Percentiles rank a stretch among this genome's conserved stretches.
Conservation (phyloP, 92 coral and sea anemone genomes). For the Bergia puertoricense region DNA sequence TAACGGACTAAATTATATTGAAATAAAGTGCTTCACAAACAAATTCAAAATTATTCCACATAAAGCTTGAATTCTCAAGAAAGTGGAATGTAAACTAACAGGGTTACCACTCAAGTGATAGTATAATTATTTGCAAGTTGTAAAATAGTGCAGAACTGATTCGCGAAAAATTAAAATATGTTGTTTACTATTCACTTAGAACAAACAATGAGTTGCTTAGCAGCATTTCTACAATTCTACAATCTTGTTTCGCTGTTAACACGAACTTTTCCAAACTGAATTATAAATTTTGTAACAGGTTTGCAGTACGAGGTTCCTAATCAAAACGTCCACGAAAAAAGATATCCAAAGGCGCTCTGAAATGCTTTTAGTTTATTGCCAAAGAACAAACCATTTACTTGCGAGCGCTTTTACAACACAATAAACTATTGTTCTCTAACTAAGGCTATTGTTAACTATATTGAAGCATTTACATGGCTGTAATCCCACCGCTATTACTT, state of each 20-base stretch:
- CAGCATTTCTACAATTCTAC: background rate
- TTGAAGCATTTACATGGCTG: background rate
- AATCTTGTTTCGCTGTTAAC: background rate
- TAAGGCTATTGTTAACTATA: background rate
- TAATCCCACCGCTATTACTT: background rate
- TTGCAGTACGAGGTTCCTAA: background rate
- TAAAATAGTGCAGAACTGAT: background rate
- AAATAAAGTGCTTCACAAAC: conserved; percentile 11
- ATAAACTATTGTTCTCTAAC: background rate
- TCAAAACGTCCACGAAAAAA: background rate
- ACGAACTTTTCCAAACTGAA: background rate
- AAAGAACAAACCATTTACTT: background rate
- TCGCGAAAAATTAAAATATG: background rate
- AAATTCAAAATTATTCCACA: background rate
- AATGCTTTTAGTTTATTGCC: background rate
- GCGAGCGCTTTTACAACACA: background rate
- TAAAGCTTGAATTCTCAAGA: background rate
- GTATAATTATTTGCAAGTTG: background rate
- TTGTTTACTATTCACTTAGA: conserved; percentile 1
- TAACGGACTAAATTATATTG: conserved; percentile 5
- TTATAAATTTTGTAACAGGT: too few species aligned
- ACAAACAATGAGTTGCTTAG: conserved; percentile 3
- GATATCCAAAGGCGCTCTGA: background rate
- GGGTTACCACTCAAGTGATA: background rate
- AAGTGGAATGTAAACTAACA: background rate